phyloP scores from a whole-genome alignment of 2,113 vertebrate species.

The Cettia cetti region DNA sequence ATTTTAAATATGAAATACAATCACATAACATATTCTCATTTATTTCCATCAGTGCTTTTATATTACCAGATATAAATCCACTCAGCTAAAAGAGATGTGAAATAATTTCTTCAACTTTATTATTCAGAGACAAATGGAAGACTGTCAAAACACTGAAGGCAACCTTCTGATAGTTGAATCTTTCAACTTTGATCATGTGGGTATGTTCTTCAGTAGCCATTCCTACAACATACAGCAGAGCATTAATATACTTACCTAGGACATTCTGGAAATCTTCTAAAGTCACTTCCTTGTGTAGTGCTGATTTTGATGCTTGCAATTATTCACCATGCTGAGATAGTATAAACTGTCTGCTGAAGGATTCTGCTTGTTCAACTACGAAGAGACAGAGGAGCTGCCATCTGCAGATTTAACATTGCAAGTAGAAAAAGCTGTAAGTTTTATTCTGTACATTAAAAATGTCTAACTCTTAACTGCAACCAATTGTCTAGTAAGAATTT shows the following conservation, averaged over 20 bases:
- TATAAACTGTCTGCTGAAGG: slow-evolving; percentile 27
- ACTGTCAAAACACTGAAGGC: slow-evolving; percentile 60
- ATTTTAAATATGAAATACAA: not conserved
- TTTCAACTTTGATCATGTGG: slow-evolving; percentile 38
- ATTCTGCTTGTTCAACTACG: not conserved
- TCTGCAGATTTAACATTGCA: not conserved
- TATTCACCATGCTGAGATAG: slow-evolving; percentile 47
- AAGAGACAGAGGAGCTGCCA: slow-evolving; percentile 25
- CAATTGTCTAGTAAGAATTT: not conserved
- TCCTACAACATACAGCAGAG: slow-evolving; percentile 1
- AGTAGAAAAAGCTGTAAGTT: not conserved
- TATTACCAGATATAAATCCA: not conserved
- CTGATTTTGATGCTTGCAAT: not conserved
- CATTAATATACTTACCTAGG: slow-evolving; percentile 8
- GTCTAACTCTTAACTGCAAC: not conserved
- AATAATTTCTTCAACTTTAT: slow-evolving; percentile 41
- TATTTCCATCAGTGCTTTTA: not conserved
- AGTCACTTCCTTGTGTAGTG: not conserved
- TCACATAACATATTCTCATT: not conserved
- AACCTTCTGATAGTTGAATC: slow-evolving; percentile 48
- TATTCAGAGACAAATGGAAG: not conserved
- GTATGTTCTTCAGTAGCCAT: slow-evolving; percentile 38
- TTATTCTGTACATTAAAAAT: not conserved
- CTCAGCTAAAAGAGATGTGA: slow-evolving; percentile 58
- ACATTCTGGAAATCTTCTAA: slow-evolving; percentile 37